Conservation (phyloP, 2,113 vertebrate species). For the Mastomys coucha region DNA sequence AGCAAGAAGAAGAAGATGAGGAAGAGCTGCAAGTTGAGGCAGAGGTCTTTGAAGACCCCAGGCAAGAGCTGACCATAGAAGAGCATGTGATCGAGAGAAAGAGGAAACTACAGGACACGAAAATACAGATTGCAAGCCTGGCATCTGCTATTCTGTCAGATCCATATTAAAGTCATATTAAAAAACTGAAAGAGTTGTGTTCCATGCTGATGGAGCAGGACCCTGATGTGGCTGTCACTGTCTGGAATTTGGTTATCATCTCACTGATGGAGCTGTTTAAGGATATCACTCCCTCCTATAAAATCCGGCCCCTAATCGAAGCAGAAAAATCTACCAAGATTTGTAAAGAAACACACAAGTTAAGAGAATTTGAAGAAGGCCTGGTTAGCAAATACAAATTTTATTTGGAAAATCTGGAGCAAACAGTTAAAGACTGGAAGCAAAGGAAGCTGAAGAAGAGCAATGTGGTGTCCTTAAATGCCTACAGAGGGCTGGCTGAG, state of each 20-base stretch:
- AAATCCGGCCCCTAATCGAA: slow-evolving; percentile 95
- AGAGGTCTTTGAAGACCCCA: no score
- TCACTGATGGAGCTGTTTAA: slow-evolving; percentile 98
- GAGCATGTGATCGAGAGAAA: no score
- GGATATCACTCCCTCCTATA: slow-evolving; percentile 94
- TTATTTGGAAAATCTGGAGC: slow-evolving; percentile 98
- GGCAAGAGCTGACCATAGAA: no score
- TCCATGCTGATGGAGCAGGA: slow-evolving; percentile 95
- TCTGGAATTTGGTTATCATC: slow-evolving; percentile 95
- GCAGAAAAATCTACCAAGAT: slow-evolving; percentile 94
- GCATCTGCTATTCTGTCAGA: no score
- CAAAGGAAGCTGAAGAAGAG: slow-evolving; percentile 95
- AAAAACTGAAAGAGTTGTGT: slow-evolving; percentile 95
- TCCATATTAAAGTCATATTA: slow-evolving; percentile 83
- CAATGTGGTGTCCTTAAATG: slow-evolving; percentile 91
- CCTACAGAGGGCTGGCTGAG: slow-evolving; percentile 93
- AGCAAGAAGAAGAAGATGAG: no score
- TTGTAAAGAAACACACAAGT: slow-evolving; percentile 95
- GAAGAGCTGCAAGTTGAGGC: no score
- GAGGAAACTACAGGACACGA: no score
- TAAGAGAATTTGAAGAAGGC: slow-evolving; percentile 97
- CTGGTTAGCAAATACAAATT: slow-evolving; percentile 98
- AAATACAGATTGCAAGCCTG: no score
- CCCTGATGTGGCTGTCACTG: slow-evolving; percentile 93
- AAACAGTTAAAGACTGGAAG: slow-evolving; percentile 97